Conservation (phyloP, 53 echinoderm and acorn worm genomes). For the Patiria pectinifera region DNA sequence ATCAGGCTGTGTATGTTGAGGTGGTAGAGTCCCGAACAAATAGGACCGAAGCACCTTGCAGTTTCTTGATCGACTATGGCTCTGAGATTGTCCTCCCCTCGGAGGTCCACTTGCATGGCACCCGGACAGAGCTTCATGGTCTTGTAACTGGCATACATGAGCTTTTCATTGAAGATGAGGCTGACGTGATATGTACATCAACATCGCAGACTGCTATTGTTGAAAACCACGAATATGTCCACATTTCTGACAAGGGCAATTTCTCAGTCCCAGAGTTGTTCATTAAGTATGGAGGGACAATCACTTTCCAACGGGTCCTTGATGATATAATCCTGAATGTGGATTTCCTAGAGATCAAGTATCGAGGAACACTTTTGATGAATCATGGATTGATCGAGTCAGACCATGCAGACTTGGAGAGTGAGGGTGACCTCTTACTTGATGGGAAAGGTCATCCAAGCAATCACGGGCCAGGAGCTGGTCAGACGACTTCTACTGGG, state of each 20-base stretch:
- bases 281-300: constrained; percentile 78
- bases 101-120: constrained; percentile 92
- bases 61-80: constrained; percentile 83
- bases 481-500: constrained; percentile 35
- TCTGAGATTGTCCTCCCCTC: constrained; percentile 90
- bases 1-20: constrained; percentile 86
- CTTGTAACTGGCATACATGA: constrained; percentile 85
- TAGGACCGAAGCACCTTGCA: constrained; percentile 93
- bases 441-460: constrained; percentile 81
- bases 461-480: constrained; percentile 77
- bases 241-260: constrained; percentile 85
- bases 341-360: constrained; percentile 87
- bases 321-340: constrained; percentile 79
- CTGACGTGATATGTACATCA: constrained; percentile 76
- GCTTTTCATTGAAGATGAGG: constrained; percentile 79
- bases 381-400: constrained; percentile 89
- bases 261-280: constrained; percentile 80
- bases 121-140: constrained; percentile 83
- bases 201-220: constrained; percentile 90
- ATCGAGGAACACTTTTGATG: constrained; percentile 74
- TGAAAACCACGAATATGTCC: constrained; percentile 83
- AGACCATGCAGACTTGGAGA: constrained; percentile 89
- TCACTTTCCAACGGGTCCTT: constrained; percentile 71
- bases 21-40: constrained; percentile 86
- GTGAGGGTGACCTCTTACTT: constrained; percentile 76